These are phyloP conservation scores for Polymixis lichenea DNA, from an alignment of 2,888 invertebrate genomes.

Conservation along the genomic window DNA sequence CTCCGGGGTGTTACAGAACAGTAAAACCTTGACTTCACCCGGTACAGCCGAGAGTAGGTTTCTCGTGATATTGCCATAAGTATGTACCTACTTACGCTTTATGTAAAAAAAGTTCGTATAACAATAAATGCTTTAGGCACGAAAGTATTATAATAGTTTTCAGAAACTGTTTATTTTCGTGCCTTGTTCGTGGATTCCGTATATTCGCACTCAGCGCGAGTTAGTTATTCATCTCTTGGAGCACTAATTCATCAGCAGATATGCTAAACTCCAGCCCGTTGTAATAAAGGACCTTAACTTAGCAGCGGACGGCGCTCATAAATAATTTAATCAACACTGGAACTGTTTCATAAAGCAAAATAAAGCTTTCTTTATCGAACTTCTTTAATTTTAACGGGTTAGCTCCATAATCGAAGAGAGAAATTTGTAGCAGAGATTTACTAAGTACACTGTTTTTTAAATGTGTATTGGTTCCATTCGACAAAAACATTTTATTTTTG, in stretches of 20 bases:
- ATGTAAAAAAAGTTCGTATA: not conserved
- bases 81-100: not conserved
- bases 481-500: not conserved
- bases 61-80: not conserved
- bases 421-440: slow-evolving; percentile 12
- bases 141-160: not conserved
- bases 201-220: slow-evolving; percentile 23
- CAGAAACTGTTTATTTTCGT: not conserved
- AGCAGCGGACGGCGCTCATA: slow-evolving; percentile 49
- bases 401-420: slow-evolving; percentile 26
- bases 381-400: slow-evolving; percentile 45
- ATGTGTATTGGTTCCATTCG: not conserved
- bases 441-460: slow-evolving; percentile 13
- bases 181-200: not conserved
- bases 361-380: slow-evolving; percentile 42
- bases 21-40: not conserved
- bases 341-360: slow-evolving; percentile 43
- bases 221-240: slow-evolving; percentile 39
- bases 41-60: not conserved
- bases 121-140: too few species aligned
- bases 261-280: slow-evolving; percentile 37
- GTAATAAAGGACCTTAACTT: slow-evolving; percentile 40
- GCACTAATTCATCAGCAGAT: slow-evolving; percentile 51
- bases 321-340: slow-evolving; percentile 63
- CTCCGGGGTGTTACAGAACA: not conserved